Base-by-base conservation (phyloP, 2,797 vertebrate genomes). In the Mastacembelus armatus region DNA sequence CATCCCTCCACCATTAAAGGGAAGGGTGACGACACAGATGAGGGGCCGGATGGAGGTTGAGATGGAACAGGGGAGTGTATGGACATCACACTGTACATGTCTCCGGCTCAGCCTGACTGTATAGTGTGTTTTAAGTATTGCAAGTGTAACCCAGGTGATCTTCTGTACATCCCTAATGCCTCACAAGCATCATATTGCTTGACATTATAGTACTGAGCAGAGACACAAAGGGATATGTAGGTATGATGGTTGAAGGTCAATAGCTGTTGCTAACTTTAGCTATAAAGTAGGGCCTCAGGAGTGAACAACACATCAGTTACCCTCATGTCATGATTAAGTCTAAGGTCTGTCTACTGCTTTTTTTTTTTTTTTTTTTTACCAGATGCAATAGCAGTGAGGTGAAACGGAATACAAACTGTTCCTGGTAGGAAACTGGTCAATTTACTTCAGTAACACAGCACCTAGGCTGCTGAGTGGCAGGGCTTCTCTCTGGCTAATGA, bases 401-500 rank as follows among this genome's bases (percentile, higher is more conserved):
- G 55, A 56, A 67, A 65, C 19, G 11, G 10, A 29, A 61, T 6
- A 64, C 32, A 79, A 66, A 70, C 63, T 67, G 49, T 24, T 39
- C 24, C 26, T 10, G 29, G 26, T 47, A 22, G 42, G 32, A 78
- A 66, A 16, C 38, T 21, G 21, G 9, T 61, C 40, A 8, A 7
- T 38, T 5, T 10, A n/a, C 21, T 22, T 44, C 33, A 33, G 11
- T 24, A 9, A 40, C 15, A 19, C 18, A 50, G n/a, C 33, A 27
- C 19, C 43, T 68, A 44, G 19, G 15, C 39, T 51, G 32, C 36
- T 27, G 54, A 60, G 63, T n/a, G 26, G 43, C 36, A 16, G 48
- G 30, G 51, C 18, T 48, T 4, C 30, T 47, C 51, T 60, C 10
- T 38, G 51, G n/a, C 54, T 72, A 75, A 74, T 49, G 66, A 78